Conservation (phyloP, 1,140 invertebrate species). For the Ooceraea biroi region DNA sequence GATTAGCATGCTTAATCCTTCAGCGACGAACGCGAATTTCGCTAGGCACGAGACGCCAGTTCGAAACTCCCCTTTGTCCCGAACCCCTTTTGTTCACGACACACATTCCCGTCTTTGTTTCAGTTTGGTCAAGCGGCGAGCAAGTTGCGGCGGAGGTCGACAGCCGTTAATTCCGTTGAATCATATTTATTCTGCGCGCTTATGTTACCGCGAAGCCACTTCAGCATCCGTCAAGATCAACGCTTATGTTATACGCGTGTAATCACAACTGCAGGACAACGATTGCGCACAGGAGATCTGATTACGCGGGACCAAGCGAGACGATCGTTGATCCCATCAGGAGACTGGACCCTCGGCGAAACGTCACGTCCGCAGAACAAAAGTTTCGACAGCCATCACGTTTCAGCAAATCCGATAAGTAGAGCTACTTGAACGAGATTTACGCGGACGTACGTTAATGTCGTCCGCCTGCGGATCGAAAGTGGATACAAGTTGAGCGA, state of each 20-base stretch:
- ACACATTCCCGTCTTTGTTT: slow-evolving; percentile 50
- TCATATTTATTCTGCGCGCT: slow-evolving; percentile 48
- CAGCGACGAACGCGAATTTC: slow-evolving; percentile 15
- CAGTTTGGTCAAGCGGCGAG: slow-evolving; percentile 40
- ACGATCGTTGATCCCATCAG: slow-evolving; percentile 28
- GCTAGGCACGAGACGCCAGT: slow-evolving; percentile 37
- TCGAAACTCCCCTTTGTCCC: slow-evolving; percentile 39
- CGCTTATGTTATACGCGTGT: slow-evolving; percentile 10
- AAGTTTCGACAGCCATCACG: slow-evolving; percentile 7
- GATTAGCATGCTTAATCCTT: slow-evolving; percentile 38
- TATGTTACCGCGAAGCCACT: slow-evolving; percentile 44
- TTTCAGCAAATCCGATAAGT: slow-evolving; percentile 4
- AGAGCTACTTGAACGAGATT: neutral
- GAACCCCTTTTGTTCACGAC: slow-evolving; percentile 46
- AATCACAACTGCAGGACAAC: slow-evolving; percentile 27
- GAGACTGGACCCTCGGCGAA: neutral
- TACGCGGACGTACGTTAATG: neutral
- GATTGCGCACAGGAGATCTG: neutral
- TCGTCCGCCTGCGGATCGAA: neutral
- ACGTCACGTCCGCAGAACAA: slow-evolving; percentile 16
- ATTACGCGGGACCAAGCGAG: slow-evolving; percentile 8
- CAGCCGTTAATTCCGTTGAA: slow-evolving; percentile 31
- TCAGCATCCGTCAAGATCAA: slow-evolving; percentile 39
- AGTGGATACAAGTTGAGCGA: neutral
- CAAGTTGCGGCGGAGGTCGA: no score